Evolutionary conservation across 1,140 invertebrate genomes (phyloP), one percentile per base, ranked within the genome.

Genomic region (Drosophila triauraria): DNA sequence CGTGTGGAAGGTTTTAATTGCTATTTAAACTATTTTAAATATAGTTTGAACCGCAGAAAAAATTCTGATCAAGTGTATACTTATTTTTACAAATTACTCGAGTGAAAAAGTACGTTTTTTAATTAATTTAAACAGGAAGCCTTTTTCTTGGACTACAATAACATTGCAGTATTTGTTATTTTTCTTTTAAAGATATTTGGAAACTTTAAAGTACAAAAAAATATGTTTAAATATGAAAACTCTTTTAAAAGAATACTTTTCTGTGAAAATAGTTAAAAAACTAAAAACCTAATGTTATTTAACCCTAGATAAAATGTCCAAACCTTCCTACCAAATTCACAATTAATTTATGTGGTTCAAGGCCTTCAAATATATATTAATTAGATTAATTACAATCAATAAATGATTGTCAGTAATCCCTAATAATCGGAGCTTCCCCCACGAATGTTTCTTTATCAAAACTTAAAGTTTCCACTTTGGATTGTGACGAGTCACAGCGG

Each of bases 381-480:
- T 20, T 32, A 7, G 1, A 32, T 12, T 2, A 12, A 32, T 35
- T 32, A 53, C 6, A 13, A 8, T 5, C 12, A 20, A 12, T 9
- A 15, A 35, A 35, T 20, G 38, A 15, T 15, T 9, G 51, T 12
- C 12, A 23, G 51, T 54, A 38, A 54, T 54, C 12, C 17, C 17
- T n/a, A 17, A 48, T 70, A 20, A 58, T 30, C 15, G 15, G 23
- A 65, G 61, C 47, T 43, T 43, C 46, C 38, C 35, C 20, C 27
- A 38, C 25, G 15, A 64, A 40, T n/a, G 53, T 53, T 35, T 42
- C 67, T 68, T 44, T 67, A 54, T 70, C 30, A 68, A 53, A 69
- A 56, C 48, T 56, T 70, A 70, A 70, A 70, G 67, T 68, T 70
- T 70, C 67, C 67, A 70, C 32, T 68, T 47, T 4, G 12, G 2